phyloP scores from a whole-genome alignment of 37 sponge, comb jelly and placozoan species.

The Eunapius fragilis region DNA sequence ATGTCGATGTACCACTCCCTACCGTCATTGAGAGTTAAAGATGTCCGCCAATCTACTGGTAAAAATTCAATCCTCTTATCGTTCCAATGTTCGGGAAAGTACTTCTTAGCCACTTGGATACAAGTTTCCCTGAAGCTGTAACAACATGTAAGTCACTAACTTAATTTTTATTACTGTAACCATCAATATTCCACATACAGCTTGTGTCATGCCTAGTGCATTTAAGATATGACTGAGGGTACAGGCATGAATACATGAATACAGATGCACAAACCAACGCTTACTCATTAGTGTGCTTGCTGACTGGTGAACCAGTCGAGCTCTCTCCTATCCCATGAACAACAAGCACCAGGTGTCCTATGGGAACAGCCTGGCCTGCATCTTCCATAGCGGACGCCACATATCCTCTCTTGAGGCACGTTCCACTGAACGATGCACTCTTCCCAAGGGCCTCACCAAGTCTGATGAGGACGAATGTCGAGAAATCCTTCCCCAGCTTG shows the following conservation, averaged over 20 bases:
- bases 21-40: conserved; percentile 78
- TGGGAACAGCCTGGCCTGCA: conserved; percentile 58
- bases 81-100: conserved; percentile 59
- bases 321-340: conserved; percentile 91
- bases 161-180: no score
- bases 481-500: conserved; percentile 66
- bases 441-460: conserved; percentile 58
- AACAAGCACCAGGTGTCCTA: conserved; percentile 82
- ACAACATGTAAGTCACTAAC: not conserved
- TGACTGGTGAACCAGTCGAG: conserved; percentile 53
- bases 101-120: conserved; percentile 58
- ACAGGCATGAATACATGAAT: no score
- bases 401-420: conserved; percentile 66
- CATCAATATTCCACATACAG: no score
- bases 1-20: not conserved
- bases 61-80: conserved; percentile 81
- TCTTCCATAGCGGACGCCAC: conserved; percentile 40
- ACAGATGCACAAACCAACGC: not conserved
- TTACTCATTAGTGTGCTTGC: conserved; percentile 63
- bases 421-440: conserved; percentile 13
- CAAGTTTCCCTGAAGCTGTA: conserved; percentile 56
- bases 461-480: conserved; percentile 38
- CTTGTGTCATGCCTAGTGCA: no score
- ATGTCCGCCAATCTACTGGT: conserved; percentile 85
- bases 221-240: no score